phyloP scores from a whole-genome alignment of 2,113 vertebrate species.

The Antechinus flavipes region DNA sequence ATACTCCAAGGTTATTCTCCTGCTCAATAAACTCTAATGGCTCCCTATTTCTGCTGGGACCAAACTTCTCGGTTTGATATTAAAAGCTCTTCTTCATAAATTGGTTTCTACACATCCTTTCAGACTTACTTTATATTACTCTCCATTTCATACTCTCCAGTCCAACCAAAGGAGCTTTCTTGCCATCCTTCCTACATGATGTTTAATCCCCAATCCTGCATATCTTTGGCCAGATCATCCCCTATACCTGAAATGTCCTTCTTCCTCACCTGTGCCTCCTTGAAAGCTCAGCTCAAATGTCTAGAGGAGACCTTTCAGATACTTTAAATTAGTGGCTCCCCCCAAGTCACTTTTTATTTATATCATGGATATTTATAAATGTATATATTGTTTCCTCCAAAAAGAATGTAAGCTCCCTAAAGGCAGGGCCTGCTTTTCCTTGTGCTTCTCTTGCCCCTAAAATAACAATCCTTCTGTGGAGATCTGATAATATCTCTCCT shows the following conservation, averaged over 20 bases:
- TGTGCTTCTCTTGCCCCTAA: background rate
- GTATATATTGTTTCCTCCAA: background rate
- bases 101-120: background rate
- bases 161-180: background rate
- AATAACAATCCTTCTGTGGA: background rate
- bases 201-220: background rate
- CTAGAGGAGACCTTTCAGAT: background rate
- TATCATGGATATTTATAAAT: background rate
- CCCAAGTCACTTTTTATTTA: background rate
- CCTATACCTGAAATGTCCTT: background rate
- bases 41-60: background rate
- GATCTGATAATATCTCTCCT: background rate
- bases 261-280: background rate
- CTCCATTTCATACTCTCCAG: background rate
- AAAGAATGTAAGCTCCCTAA: background rate
- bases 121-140: background rate
- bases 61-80: background rate
- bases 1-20: background rate
- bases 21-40: background rate
- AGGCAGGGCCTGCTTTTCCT: background rate
- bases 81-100: background rate
- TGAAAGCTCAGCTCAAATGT: background rate
- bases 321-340: background rate
- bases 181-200: background rate
- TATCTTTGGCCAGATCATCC: background rate